Base-by-base conservation (phyloP, 2,113 vertebrate genomes). In the Holacanthus passer region DNA sequence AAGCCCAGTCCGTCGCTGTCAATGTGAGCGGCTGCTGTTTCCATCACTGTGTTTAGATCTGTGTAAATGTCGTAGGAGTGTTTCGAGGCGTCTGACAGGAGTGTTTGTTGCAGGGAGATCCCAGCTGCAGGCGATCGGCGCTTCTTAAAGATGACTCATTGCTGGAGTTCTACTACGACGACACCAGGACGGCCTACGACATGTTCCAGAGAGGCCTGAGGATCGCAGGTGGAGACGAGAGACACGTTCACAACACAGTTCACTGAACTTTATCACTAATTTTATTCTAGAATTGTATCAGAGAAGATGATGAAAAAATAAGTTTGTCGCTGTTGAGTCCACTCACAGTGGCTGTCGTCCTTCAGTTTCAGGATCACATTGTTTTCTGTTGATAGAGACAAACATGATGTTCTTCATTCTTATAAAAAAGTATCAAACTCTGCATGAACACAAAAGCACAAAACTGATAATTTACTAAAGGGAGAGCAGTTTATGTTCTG, bases 181-280 rank as follows among this genome's bases (percentile, higher is more conserved):
- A 96, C 89, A 95, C 92, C 27, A 94, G 79, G 92, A 96, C 95
- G 0, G 93, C 58, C 14, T 96, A 94, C 0, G 94, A 95, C 78
- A 94, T 96, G 94, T 96, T 96, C 88, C 94, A 93, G 89, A 93
- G 95, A 88, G 95, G 95, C 56, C 77, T 95, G 43, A 75, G 73
- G 56, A 94, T 95, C 53, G 71, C 95, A 91, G 95, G 95, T 95
- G 58, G 73, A 29, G 29, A n/a, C 5, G 5, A 55, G 52, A 8
- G 52, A 29, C 14, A 5, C 11, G 17, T 64, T 39, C 20, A 29
- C 14, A 2, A 66, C 5, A 35, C 1, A 32, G 9, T 58, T 31
- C 11, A 55, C 45, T 56, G 2, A 29, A 71, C 16, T 53, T 64
- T 14, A 17, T 1, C 43, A n/a, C 32, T 24, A 14, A n/a, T 27